Percentiles rank a stretch among this genome's conserved stretches.
phyloP scores from a whole-genome alignment of 2,113 vertebrate genomes.

The Fregata magnificens region DNA sequence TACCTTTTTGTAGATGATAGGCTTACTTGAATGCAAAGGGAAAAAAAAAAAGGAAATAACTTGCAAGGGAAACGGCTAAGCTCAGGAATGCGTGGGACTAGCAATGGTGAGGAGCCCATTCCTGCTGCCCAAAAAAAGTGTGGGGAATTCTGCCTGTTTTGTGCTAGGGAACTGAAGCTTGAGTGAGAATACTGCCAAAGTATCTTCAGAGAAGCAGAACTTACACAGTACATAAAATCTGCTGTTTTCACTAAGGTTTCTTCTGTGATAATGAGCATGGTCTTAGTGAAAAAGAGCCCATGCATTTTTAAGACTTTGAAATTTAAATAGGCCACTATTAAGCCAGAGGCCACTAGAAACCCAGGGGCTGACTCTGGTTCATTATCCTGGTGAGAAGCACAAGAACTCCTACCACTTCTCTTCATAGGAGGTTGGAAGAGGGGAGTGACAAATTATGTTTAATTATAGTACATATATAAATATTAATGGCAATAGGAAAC shows the following conservation, averaged over 20 bases:
- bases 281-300: background rate
- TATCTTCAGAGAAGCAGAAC: background rate
- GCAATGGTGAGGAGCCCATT: background rate
- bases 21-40: background rate
- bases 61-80: background rate
- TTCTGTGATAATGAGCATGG: background rate
- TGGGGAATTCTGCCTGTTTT: background rate
- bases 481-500: background rate
- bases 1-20: background rate
- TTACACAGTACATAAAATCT: background rate
- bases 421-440: background rate
- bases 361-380: background rate
- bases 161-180: background rate
- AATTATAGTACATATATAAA: background rate
- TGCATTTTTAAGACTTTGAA: background rate
- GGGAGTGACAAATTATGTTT: background rate
- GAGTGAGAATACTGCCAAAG: background rate
- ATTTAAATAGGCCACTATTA: background rate
- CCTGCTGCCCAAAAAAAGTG: background rate
- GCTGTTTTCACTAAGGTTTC: background rate
- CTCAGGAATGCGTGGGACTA: background rate
- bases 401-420: background rate
- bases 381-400: background rate
- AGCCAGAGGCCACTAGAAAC: background rate
- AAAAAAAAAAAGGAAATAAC: background rate